Evolutionary conservation across 2,888 invertebrate species (phyloP).

Genomic region (Apeira syringaria): DNA sequence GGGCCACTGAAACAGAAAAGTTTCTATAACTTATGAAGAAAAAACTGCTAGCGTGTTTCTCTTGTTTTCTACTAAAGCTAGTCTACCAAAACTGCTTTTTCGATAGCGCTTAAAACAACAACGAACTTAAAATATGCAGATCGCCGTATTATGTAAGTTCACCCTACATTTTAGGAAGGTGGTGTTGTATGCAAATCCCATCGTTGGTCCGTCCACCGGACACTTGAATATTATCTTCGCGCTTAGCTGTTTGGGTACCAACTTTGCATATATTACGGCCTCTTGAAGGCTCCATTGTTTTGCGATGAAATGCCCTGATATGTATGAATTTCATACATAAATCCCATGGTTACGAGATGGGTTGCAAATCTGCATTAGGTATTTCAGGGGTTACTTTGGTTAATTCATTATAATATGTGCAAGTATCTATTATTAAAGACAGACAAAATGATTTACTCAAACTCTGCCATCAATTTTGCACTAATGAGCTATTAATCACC

Average conservation of each 20-base stretch:
- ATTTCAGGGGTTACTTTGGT: too few species aligned
- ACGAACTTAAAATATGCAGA: conserved; percentile 15
- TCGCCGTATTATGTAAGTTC: conserved; percentile 13
- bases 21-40: too few species aligned
- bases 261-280: conserved; percentile 48
- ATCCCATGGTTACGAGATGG: conserved; percentile 23
- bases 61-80: too few species aligned
- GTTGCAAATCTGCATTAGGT: conserved; percentile 15
- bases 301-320: conserved; percentile 21
- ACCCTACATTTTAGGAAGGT: conserved; percentile 33
- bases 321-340: conserved; percentile 35
- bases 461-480: too few species aligned
- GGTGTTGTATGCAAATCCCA: conserved; percentile 44
- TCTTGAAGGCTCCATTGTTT: conserved; percentile 40
- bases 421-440: too few species aligned
- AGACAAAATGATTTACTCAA: too few species aligned
- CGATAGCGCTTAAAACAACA: conserved; percentile 5
- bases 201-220: conserved; percentile 34
- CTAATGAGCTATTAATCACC: too few species aligned
- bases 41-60: too few species aligned
- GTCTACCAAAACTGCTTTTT: conserved; percentile 1
- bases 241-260: conserved; percentile 35
- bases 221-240: conserved; percentile 45
- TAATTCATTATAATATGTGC: too few species aligned
- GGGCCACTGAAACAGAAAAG: too few species aligned